phyloP scores from a whole-genome alignment of 2,113 vertebrate genomes.

The Myotis brandtii region DNA sequence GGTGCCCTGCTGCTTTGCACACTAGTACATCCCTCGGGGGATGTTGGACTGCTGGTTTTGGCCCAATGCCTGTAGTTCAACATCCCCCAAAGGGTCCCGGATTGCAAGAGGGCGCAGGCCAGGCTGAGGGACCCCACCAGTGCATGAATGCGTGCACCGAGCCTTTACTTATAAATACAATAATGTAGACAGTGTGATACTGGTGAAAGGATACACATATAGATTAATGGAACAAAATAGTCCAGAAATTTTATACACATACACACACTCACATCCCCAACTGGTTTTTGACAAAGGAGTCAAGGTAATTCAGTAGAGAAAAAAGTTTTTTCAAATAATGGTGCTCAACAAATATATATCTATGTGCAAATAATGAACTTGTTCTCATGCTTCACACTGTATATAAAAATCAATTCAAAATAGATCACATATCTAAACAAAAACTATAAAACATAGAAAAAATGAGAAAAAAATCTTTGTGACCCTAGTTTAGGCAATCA shows the following conservation, averaged over 20 bases:
- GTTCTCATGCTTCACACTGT: not conserved
- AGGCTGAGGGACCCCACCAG: no score
- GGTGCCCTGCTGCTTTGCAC: no score
- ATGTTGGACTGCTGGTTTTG: no score
- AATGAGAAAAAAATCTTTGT: not conserved
- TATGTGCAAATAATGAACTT: not conserved
- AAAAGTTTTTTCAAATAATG: not conserved
- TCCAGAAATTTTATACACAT: not conserved
- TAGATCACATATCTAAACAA: not conserved
- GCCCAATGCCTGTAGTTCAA: no score
- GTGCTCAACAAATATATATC: not conserved
- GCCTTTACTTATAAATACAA: not conserved
- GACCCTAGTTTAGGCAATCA: not conserved
- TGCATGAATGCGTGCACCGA: no score
- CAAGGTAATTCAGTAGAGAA: slow-evolving; percentile 1
- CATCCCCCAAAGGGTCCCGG: no score
- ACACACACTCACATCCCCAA: not conserved
- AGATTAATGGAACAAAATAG: not conserved
- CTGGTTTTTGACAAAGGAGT: slow-evolving; percentile 11
- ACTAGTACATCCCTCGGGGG: no score
- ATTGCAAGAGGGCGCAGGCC: no score
- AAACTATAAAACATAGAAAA: not conserved
- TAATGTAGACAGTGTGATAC: not conserved
- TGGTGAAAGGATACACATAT: not conserved
- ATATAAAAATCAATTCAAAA: slow-evolving; percentile 30